Evolutionary conservation across 92 coral and sea anemone genomes (phyloP).

Genomic region (Paragorgia papillata): DNA sequence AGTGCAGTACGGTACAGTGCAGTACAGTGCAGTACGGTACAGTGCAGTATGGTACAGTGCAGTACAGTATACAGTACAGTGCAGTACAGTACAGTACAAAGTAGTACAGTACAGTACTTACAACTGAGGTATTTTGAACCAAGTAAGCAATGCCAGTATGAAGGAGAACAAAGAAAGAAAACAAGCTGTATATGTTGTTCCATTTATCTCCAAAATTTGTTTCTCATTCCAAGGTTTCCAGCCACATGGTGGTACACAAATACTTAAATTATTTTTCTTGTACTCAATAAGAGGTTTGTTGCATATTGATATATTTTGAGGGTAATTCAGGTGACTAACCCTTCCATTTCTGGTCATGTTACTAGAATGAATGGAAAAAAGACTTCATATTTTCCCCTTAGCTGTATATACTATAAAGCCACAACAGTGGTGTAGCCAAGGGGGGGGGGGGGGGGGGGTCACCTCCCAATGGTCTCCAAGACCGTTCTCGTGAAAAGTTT

Average conservation of each 20-base stretch:
- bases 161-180: slow-evolving; percentile 43
- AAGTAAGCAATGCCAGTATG: slow-evolving; percentile 66
- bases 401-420: no score
- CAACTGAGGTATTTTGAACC: slow-evolving; percentile 78
- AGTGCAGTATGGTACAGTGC: no score
- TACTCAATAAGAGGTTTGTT: slow-evolving; percentile 20
- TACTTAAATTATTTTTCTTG: neutral
- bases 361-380: neutral
- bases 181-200: slow-evolving; percentile 27
- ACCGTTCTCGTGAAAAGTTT: no score
- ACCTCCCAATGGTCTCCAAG: no score
- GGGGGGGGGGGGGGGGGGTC: no score
- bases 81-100: no score
- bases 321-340: neutral
- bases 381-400: no score
- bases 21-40: no score
- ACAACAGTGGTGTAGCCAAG: no score
- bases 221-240: slow-evolving; percentile 16
- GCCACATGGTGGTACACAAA: slow-evolving; percentile 24
- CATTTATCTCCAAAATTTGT: neutral
- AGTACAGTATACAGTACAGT: no score
- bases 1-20: no score
- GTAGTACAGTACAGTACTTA: no score
- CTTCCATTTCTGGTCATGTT: neutral
- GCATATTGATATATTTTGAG: neutral